Conservation (phyloP, 2,888 invertebrate genomes). For the Drosophila falleni region DNA sequence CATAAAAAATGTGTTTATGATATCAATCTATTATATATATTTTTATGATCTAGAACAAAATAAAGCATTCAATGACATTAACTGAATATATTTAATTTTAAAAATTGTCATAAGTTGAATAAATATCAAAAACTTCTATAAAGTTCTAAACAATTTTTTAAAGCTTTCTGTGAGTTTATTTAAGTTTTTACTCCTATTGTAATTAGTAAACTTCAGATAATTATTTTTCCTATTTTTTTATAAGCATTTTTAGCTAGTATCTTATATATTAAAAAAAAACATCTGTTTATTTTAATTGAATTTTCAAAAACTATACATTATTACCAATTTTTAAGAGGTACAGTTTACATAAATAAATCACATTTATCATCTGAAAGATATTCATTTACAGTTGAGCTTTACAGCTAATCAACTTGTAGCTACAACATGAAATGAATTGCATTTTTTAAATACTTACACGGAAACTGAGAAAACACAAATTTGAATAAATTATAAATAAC, state of each 20-base stretch:
- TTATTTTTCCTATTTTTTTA: no score
- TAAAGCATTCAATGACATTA: background rate
- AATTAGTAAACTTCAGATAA: no score
- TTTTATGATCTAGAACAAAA: constrained; percentile 45
- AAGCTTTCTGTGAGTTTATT: background rate
- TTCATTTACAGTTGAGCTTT: constrained; percentile 6
- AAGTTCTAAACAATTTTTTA: background rate
- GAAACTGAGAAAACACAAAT: constrained; percentile 25
- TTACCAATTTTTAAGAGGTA: background rate
- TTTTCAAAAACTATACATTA: background rate
- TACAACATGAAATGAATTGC: constrained; percentile 20
- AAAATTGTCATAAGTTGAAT: background rate
- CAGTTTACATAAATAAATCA: background rate
- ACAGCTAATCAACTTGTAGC: constrained; percentile 20
- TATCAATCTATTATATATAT: constrained; percentile 1
- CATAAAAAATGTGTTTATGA: constrained; percentile 34
- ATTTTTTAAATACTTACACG: constrained; percentile 35
- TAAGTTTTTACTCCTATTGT: background rate
- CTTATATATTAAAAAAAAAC: no score
- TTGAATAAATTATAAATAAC: constrained; percentile 23
- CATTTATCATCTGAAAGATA: background rate
- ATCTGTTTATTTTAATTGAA: no score
- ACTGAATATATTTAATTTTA: background rate
- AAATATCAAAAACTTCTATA: background rate
- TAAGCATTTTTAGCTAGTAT: background rate